Percentiles rank a stretch among this genome's conserved stretches.
Conservation (phyloP, 2,113 vertebrate genomes). For the Coryphaenoides rupestris region DNA sequence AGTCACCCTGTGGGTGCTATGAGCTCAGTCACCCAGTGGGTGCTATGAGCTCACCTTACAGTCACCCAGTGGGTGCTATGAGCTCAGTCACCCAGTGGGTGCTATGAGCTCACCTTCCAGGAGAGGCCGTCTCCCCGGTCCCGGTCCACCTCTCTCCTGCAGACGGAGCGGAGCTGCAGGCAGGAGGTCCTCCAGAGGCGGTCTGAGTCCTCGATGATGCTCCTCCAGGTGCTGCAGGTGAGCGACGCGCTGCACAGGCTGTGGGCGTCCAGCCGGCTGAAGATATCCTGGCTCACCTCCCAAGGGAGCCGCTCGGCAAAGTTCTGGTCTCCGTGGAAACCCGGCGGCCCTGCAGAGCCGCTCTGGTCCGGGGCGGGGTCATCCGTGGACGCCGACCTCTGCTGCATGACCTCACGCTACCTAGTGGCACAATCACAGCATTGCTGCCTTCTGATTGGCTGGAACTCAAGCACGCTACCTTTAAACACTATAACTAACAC, state of each 20-base stretch:
- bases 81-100: not conserved
- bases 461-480: no score
- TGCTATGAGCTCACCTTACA: no score
- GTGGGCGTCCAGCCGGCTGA: slow-evolving; percentile 72
- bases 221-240: slow-evolving; percentile 79
- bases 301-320: slow-evolving; percentile 73
- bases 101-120: slow-evolving; percentile 78
- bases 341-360: slow-evolving; percentile 12
- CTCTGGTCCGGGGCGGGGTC: slow-evolving; percentile 4
- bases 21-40: no score
- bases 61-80: no score
- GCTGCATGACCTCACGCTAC: slow-evolving; percentile 47
- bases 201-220: slow-evolving; percentile 70
- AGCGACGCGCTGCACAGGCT: slow-evolving; percentile 77
- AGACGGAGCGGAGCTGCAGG: slow-evolving; percentile 67
- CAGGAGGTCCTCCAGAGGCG: slow-evolving; percentile 81
- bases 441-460: no score
- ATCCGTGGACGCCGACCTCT: slow-evolving; percentile 4
- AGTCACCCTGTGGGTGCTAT: no score
- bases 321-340: slow-evolving; percentile 29
- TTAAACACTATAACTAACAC: no score
- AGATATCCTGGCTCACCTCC: slow-evolving; percentile 80
- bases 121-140: slow-evolving; percentile 76
- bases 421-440: no score
- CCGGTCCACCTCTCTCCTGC: slow-evolving; percentile 76